Conservation (phyloP, 2,888 invertebrate species). For the Brachylomia viminalis region DNA sequence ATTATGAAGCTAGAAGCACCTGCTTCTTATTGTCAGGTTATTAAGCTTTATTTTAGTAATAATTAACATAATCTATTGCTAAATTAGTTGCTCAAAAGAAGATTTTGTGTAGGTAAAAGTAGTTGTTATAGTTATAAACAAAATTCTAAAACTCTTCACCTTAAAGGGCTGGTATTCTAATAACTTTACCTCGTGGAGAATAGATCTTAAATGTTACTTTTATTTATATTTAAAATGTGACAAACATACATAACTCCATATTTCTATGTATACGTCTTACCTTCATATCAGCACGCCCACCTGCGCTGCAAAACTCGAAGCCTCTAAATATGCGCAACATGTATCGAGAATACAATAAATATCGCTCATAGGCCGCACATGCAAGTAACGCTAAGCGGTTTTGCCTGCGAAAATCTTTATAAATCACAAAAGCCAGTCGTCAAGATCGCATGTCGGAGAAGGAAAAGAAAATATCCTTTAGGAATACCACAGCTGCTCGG, state of each 20-base stretch:
- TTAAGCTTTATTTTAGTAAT: not conserved
- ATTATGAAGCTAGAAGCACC: not conserved
- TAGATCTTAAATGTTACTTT: not conserved
- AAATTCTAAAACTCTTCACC: not conserved
- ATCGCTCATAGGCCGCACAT: slow-evolving; percentile 76
- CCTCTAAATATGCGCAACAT: slow-evolving; percentile 51
- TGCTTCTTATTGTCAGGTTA: not conserved
- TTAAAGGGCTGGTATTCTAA: not conserved
- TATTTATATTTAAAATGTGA: slow-evolving; percentile 2
- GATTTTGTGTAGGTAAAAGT: not conserved
- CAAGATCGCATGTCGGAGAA: slow-evolving; percentile 86
- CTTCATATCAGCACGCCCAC: slow-evolving; percentile 23
- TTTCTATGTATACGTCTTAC: slow-evolving; percentile 23
- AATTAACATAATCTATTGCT: not conserved
- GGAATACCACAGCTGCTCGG: slow-evolving; percentile 86
- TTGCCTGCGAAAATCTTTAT: slow-evolving; percentile 88
- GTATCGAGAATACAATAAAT: slow-evolving; percentile 63
- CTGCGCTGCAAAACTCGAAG: slow-evolving; percentile 35
- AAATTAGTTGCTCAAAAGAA: not conserved
- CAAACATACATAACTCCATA: not conserved
- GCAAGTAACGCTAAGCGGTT: slow-evolving; percentile 84
- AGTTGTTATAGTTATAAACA: not conserved
- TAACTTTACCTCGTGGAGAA: not conserved
- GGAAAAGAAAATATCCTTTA: slow-evolving; percentile 88
- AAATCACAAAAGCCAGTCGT: slow-evolving; percentile 89